Conservation (phyloP, 92 coral and sea anemone genomes). For the Epizoanthus ramosus region DNA sequence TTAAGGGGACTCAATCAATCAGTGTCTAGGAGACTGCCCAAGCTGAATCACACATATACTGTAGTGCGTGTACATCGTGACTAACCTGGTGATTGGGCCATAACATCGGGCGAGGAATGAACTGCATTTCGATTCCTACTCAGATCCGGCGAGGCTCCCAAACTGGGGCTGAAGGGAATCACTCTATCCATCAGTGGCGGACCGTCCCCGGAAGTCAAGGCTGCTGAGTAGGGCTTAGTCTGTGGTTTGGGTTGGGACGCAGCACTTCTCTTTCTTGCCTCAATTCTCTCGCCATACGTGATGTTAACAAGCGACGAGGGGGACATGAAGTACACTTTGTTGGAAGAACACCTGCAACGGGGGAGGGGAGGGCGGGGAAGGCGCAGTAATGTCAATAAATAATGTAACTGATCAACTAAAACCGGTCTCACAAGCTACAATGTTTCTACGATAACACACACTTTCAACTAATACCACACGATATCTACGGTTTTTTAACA, state of each 20-base stretch:
- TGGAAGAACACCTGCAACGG: conserved; percentile 64
- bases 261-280: conserved; percentile 69
- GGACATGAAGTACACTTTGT: conserved; percentile 72
- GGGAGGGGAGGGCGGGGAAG: not conserved
- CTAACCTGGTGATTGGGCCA: conserved; percentile 52
- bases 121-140: conserved; percentile 8
- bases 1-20: not conserved
- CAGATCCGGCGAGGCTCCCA: conserved; percentile 59
- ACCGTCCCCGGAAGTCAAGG: conserved; percentile 40
- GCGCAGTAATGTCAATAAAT: not conserved
- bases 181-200: not conserved
- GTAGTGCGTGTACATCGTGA: not conserved
- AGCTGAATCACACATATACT: not conserved
- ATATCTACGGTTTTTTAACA: too few relatives aligned
- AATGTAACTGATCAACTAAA: too few relatives aligned
- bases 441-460: too few relatives aligned
- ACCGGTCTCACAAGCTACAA: too few relatives aligned
- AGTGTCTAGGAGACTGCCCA: not conserved
- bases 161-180: conserved; percentile 40
- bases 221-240: conserved; percentile 46
- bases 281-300: conserved; percentile 81
- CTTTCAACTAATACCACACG: too few relatives aligned
- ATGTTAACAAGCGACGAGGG: conserved; percentile 81
- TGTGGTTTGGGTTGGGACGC: conserved; percentile 59
- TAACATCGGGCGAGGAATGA: conserved; percentile 36